phyloP scores from a whole-genome alignment of 2,888 invertebrate species.

The Nemotelus nigrinus region DNA sequence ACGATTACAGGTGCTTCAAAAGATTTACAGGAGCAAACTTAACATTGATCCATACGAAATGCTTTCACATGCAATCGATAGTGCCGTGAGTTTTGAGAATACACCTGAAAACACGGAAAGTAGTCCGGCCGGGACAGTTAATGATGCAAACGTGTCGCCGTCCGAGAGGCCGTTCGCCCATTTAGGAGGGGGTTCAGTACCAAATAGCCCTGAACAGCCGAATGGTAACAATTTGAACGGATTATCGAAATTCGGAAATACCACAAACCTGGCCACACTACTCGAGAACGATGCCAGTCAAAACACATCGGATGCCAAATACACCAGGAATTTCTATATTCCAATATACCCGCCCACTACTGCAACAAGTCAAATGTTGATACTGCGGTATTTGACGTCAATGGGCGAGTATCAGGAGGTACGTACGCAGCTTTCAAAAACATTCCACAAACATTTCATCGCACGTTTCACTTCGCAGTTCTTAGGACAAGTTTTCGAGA shows the following conservation, averaged over 20 bases:
- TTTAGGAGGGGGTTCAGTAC: slow-evolving; percentile 61
- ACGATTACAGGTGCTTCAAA: slow-evolving; percentile 79
- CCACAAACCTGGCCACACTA: slow-evolving; percentile 61
- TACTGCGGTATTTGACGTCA: slow-evolving; percentile 92
- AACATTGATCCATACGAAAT: slow-evolving; percentile 21
- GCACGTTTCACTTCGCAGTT: slow-evolving; percentile 66
- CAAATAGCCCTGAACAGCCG: slow-evolving; percentile 60
- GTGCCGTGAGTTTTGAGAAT: slow-evolving; percentile 17
- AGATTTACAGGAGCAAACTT: slow-evolving; percentile 55
- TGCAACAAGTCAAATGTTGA: slow-evolving; percentile 91
- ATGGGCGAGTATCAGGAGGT: slow-evolving; percentile 98
- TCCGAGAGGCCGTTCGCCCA: slow-evolving; percentile 69
- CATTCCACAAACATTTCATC: slow-evolving; percentile 6
- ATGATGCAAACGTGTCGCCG: background rate
- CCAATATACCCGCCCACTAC: slow-evolving; percentile 89
- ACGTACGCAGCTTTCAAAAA: slow-evolving; percentile 51
- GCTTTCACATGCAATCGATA: slow-evolving; percentile 23
- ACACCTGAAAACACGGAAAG: slow-evolving; percentile 34
- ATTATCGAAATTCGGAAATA: slow-evolving; percentile 55
- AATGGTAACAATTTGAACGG: slow-evolving; percentile 47
- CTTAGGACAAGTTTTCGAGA: slow-evolving; percentile 91
- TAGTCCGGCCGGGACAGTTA: slow-evolving; percentile 38
- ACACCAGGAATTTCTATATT: slow-evolving; percentile 67
- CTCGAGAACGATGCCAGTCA: slow-evolving; percentile 60
- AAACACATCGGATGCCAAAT: slow-evolving; percentile 53